phyloP scores from a whole-genome alignment of 2,797 vertebrate species.

The Peromyscus eremicus region DNA sequence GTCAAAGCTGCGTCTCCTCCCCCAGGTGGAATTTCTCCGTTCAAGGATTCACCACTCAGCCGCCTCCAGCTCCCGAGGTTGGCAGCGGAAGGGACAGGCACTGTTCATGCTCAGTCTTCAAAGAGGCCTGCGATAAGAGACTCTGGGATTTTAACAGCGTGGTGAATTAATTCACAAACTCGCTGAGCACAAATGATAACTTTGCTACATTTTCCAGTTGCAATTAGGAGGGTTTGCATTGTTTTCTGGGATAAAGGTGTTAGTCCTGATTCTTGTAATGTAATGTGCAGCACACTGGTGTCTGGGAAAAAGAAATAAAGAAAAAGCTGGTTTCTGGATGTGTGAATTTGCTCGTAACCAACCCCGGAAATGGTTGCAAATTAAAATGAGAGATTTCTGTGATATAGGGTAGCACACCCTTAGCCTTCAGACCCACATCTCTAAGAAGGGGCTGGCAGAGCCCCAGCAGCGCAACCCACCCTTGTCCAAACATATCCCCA shows the following conservation, averaged over 20 bases:
- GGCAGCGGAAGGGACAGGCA: conserved; percentile 69
- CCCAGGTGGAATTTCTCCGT: conserved; percentile 80
- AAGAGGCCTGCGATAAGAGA: conserved; percentile 76
- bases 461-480: conserved; percentile 35
- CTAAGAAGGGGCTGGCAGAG: conserved; percentile 42
- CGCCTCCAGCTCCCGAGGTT: conserved; percentile 79
- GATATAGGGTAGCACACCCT: conserved; percentile 71
- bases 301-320: conserved; percentile 80
- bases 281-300: conserved; percentile 72
- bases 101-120: conserved; percentile 73
- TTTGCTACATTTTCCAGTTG: conserved; percentile 85
- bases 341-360: conserved; percentile 87
- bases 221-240: conserved; percentile 86
- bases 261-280: conserved; percentile 85
- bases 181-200: conserved; percentile 85
- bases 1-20: conserved; percentile 81
- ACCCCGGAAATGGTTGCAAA: conserved; percentile 86
- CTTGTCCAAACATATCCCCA: conserved; percentile 37
- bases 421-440: conserved; percentile 78
- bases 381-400: conserved; percentile 81
- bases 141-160: conserved; percentile 80
- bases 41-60: conserved; percentile 80
- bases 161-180: conserved; percentile 85
- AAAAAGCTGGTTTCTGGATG: conserved; percentile 85
- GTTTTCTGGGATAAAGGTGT: conserved; percentile 88